Percentiles rank a stretch among this genome's conserved stretches.
phyloP scores from a whole-genome alignment of 1,140 invertebrate genomes.

The Chrysomallon squamiferum region DNA sequence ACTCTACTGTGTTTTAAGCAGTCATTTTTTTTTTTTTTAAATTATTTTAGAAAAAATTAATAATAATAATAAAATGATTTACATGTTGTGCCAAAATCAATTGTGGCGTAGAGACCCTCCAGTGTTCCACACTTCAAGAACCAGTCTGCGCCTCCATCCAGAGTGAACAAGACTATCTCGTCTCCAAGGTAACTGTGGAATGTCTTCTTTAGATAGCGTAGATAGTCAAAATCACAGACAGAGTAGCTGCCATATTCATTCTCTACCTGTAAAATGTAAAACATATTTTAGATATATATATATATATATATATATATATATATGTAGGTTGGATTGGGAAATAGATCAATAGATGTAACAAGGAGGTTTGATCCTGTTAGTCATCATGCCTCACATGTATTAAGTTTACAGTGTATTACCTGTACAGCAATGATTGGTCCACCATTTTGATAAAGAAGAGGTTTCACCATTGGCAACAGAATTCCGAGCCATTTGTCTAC shows the following conservation, averaged over 20 bases:
- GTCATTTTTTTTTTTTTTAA: too few species aligned
- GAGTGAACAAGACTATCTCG: constrained; percentile 82
- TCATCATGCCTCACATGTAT: too few species aligned
- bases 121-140: constrained; percentile 38
- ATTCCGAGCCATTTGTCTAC: constrained; percentile 70
- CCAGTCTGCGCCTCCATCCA: constrained; percentile 60
- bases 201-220: constrained; percentile 67
- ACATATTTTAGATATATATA: too few species aligned
- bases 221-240: constrained; percentile 73
- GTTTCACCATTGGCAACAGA: constrained; percentile 67
- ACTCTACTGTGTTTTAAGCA: too few species aligned
- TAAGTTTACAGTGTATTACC: too few species aligned
- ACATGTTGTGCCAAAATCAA: constrained; percentile 57
- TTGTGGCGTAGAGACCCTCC: constrained; percentile 48
- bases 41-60: too few species aligned
- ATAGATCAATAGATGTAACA: too few species aligned
- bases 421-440: constrained; percentile 84
- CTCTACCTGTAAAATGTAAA: constrained; percentile 72
- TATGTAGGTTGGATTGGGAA: too few species aligned
- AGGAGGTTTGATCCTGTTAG: too few species aligned
- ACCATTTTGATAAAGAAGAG: constrained; percentile 74
- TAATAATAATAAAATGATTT: constrained; percentile 18
- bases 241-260: constrained; percentile 92
- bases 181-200: constrained; percentile 70
- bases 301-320: too few species aligned